phyloP scores from a whole-genome alignment of 2,888 invertebrate genomes.

The Athetis lepigone region DNA sequence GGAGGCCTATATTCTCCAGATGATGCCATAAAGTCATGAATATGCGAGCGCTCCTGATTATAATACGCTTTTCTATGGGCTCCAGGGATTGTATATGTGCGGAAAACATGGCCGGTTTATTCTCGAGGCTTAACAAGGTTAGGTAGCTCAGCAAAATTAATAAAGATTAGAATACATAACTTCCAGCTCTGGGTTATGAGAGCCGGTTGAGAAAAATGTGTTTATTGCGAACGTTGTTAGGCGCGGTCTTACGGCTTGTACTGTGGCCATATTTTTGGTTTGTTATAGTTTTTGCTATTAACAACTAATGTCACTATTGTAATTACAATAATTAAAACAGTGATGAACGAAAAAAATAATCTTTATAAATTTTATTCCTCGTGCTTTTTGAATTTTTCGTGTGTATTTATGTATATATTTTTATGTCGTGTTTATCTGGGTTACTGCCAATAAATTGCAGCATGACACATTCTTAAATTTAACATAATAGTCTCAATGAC shows the following conservation, averaged over 20 bases:
- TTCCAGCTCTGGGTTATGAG: conserved; percentile 45
- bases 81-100: conserved; percentile 36
- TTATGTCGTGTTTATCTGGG: background rate
- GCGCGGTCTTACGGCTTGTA: conserved; percentile 5
- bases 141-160: conserved; percentile 43
- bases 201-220: conserved; percentile 40
- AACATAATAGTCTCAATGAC: background rate
- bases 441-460: background rate
- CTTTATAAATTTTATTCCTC: too few relatives aligned
- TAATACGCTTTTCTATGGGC: conserved; percentile 56
- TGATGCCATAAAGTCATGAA: conserved; percentile 55
- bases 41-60: conserved; percentile 54
- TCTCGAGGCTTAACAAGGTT: conserved; percentile 51
- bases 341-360: too few relatives aligned
- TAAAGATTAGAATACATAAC: conserved; percentile 57
- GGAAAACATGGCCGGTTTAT: conserved; percentile 57
- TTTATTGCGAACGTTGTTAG: conserved; percentile 30
- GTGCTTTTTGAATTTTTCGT: too few relatives aligned
- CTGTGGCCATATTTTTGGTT: conserved; percentile 22
- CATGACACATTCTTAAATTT: background rate
- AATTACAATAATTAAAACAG: background rate
- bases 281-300: conserved; percentile 13
- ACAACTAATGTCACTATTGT: background rate
- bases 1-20: conserved; percentile 49
- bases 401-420: too few relatives aligned